Percentiles rank a stretch among this genome's conserved stretches.
These are phyloP conservation scores for Gymnoscopelus microlampas DNA, from an alignment of 2,797 vertebrate genomes.

Conservation along the genomic window DNA sequence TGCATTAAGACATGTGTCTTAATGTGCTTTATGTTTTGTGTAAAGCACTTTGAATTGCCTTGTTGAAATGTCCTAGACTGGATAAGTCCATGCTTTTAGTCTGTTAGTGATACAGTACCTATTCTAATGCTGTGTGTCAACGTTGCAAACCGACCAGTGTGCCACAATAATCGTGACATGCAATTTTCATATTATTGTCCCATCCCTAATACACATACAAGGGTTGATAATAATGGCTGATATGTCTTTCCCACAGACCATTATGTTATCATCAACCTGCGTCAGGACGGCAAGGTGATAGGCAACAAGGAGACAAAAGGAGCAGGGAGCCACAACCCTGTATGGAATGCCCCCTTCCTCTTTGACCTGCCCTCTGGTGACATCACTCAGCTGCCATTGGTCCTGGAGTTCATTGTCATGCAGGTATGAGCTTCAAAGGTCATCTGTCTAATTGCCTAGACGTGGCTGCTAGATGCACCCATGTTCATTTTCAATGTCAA, in stretches of 20 bases:
- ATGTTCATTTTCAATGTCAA: too few relatives aligned
- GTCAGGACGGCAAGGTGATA: constrained; percentile 75
- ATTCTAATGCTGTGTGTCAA: too few relatives aligned
- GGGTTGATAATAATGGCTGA: not conserved
- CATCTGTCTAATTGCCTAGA: too few relatives aligned
- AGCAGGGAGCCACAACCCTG: constrained; percentile 75
- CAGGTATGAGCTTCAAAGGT: constrained; percentile 72
- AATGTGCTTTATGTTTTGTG: too few relatives aligned
- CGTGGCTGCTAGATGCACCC: too few relatives aligned
- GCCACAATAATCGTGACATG: not conserved
- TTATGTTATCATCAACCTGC: constrained; percentile 83
- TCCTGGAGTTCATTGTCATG: constrained; percentile 84
- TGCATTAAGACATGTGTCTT: too few relatives aligned
- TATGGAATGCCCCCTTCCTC: constrained; percentile 88
- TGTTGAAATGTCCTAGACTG: too few relatives aligned
- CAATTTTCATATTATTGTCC: too few relatives aligned
- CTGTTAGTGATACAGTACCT: too few relatives aligned
- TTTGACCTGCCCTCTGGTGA: constrained; percentile 83
- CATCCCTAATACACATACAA: not conserved
- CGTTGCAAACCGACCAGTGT: too few relatives aligned
- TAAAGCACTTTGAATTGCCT: too few relatives aligned
- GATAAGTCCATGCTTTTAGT: too few relatives aligned
- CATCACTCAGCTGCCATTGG: constrained; percentile 72
- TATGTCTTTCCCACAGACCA: constrained; percentile 74
- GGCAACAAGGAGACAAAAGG: constrained; percentile 84